Evolutionary conservation across 1,140 invertebrate species (phyloP), one percentile per base, ranked within the genome.

Genomic region (Hycleus cichorii): DNA sequence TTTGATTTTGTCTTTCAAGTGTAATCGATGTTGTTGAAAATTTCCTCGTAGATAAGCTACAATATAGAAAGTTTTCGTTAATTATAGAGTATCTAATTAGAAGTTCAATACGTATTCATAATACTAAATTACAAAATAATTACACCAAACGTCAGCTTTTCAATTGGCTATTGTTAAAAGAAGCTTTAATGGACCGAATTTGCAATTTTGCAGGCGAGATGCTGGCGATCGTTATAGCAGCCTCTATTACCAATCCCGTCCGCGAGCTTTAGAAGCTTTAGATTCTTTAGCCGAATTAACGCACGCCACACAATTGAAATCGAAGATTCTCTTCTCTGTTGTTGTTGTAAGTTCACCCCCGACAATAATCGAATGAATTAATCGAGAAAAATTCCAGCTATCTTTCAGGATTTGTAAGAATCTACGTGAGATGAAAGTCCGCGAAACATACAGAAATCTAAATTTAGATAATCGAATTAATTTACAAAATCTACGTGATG

Each of bases 261-360:
- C 91, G 10, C 87, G 93, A 62, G 86, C 90, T 2, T 76, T 96
- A 61, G 90, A 94, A 67, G 86, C 91, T 7, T 76, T 96, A 42
- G 87, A 93, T 67, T 78, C 80, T 1, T 76, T 95, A 8, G 81
- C 85, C 6, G 84, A 90, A 47, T 78, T 97, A 7, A 79, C 83
- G 46, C 84, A 90, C 51, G 88, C 89, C 0, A 84, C 88, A 53
- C 90, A 94, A 69, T 80, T 96, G 24, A 96, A 96, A 77, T 86
- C 86, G 42, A 97, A 96, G 79, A 90, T 97, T 57, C 81, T 97
- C 39, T 96, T 95, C 74, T 96, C 93, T 47, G 89, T 96, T 45
- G 85, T 95, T 65, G 93, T 96, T 75, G 93, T 96, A 78, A 88
- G 89, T 88, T 66, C 2, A 4, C 54, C 40, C 10, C 3, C 5